Conservation (phyloP, 1,140 invertebrate genomes). For the Centruroides vittatus region DNA sequence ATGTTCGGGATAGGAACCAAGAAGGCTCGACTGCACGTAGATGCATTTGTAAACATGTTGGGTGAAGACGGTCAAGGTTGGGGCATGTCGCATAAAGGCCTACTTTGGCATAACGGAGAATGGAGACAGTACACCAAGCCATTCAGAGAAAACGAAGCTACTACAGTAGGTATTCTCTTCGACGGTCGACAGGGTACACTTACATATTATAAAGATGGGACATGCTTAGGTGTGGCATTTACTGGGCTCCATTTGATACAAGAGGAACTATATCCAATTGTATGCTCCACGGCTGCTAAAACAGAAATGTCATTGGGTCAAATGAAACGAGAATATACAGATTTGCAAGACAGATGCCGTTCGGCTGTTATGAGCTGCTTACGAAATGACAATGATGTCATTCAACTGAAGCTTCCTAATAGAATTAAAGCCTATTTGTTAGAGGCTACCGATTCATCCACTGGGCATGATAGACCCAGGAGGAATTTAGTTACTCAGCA, state of each 20-base stretch:
- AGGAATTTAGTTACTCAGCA: background rate
- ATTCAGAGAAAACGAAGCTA: constrained; percentile 51
- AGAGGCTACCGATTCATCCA: constrained; percentile 1
- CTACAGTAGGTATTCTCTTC: constrained; percentile 47
- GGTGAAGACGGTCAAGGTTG: constrained; percentile 53
- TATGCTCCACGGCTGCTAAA: constrained; percentile 57
- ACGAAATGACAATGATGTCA: constrained; percentile 18
- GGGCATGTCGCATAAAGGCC: constrained; percentile 57
- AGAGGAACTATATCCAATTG: constrained; percentile 49
- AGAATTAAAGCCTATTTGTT: constrained; percentile 23
- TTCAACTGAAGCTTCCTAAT: constrained; percentile 25
- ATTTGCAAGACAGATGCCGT: constrained; percentile 44
- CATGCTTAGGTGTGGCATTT: constrained; percentile 44
- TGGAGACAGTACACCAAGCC: constrained; percentile 46
- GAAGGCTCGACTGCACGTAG: constrained; percentile 43
- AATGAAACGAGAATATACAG: constrained; percentile 43
- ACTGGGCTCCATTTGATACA: constrained; percentile 28
- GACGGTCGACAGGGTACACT: constrained; percentile 51
- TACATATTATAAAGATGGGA: constrained; percentile 55
- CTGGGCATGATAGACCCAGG: background rate
- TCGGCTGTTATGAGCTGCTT: constrained; percentile 23
- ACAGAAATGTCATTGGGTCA: constrained; percentile 49
- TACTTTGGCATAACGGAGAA: constrained; percentile 49
- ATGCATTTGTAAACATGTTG: constrained; percentile 50
- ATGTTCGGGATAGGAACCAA: constrained; percentile 59